These are phyloP conservation scores for Phaethornis superciliosus DNA, from an alignment of 2,113 vertebrate species.

Conservation along the genomic window DNA sequence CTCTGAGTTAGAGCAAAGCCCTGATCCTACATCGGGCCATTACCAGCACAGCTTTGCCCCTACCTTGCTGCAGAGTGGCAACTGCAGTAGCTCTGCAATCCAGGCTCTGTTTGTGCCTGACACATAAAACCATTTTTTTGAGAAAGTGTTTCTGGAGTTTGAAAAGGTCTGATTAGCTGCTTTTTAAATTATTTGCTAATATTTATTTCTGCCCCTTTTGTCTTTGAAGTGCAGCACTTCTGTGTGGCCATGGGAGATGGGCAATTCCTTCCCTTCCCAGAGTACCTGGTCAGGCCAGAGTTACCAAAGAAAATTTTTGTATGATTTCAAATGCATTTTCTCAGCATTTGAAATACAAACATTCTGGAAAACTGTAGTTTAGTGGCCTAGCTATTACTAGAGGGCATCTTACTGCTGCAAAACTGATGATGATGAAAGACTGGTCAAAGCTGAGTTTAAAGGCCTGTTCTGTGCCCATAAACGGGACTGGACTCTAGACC, in stretches of 20 bases:
- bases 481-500: not conserved
- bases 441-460: not conserved
- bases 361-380: not conserved
- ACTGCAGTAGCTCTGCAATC: not conserved
- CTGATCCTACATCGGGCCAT: fast-evolving
- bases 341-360: not conserved
- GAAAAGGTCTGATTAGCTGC: not conserved
- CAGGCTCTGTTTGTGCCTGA: not conserved
- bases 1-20: not conserved
- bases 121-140: not conserved
- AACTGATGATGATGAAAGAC: not conserved
- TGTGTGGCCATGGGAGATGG: not conserved
- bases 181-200: not conserved
- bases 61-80: not conserved
- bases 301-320: not conserved
- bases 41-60: not conserved
- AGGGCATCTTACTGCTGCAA: not conserved
- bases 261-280: not conserved
- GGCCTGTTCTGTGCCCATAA: not conserved
- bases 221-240: not conserved
- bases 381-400: not conserved
- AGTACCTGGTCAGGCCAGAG: not conserved
- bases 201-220: not conserved
- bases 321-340: not conserved
- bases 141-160: constrained; percentile 47